Evolutionary conservation across 2,797 vertebrate species (phyloP).

Genomic region (Chelon auratus): DNA sequence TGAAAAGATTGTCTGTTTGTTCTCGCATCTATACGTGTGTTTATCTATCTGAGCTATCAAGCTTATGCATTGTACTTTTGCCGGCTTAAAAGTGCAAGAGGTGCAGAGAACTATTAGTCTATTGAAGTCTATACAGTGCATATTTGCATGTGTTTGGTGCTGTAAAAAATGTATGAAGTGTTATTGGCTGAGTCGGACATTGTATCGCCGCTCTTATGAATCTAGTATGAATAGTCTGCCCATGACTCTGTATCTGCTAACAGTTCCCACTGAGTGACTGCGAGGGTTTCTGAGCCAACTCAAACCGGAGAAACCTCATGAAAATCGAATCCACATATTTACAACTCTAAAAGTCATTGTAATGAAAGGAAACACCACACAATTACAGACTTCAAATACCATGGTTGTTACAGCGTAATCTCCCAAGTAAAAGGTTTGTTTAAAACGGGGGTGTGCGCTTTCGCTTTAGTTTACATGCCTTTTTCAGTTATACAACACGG

Average conservation of each 20-base stretch:
- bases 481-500: constrained; percentile 2
- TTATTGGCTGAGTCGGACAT: constrained; percentile 60
- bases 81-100: constrained; percentile 11
- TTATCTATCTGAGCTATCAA: constrained; percentile 26
- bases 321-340: constrained; percentile 57
- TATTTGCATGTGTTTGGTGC: constrained; percentile 34
- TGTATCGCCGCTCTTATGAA: constrained; percentile 58
- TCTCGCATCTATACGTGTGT: constrained; percentile 10
- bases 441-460: constrained; percentile 1
- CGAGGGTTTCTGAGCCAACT: constrained; percentile 54
- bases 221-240: constrained; percentile 56
- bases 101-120: constrained; percentile 1
- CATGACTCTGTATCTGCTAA: constrained; percentile 56
- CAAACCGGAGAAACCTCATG: constrained; percentile 68
- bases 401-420: constrained; percentile 47
- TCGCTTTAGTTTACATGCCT: constrained; percentile 9
- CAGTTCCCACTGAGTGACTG: constrained; percentile 56
- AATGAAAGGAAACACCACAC: constrained; percentile 53
- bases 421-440: constrained; percentile 41
- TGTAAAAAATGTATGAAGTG: constrained; percentile 61
- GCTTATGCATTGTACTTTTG: constrained; percentile 3
- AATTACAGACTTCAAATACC: constrained; percentile 51
- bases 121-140: constrained; percentile 4
- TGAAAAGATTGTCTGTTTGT: constrained; percentile 25
- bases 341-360: constrained; percentile 57